phyloP scores from a whole-genome alignment of 2,888 invertebrate species.

The Proisotoma minuta region DNA sequence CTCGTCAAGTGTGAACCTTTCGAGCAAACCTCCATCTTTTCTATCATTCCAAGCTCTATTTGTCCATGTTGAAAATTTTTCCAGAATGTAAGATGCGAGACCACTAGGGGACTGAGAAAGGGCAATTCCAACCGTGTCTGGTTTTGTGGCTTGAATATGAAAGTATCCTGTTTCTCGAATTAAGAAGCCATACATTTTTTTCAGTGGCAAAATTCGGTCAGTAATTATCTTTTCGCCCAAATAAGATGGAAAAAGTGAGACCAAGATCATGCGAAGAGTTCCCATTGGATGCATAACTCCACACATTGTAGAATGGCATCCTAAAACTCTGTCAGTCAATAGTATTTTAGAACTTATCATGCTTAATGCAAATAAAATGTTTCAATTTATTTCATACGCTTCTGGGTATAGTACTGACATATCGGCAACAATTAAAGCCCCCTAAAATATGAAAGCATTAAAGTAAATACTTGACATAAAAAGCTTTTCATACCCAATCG shows the following conservation, averaged over 20 bases:
- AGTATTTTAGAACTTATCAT: background rate
- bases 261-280: constrained; percentile 43
- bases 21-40: constrained; percentile 52
- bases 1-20: constrained; percentile 54
- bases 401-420: constrained; percentile 51
- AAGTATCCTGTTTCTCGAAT: constrained; percentile 56
- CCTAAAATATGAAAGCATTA: background rate
- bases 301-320: constrained; percentile 65
- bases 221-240: constrained; percentile 47
- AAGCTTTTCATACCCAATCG: constrained; percentile 62
- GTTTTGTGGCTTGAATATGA: constrained; percentile 81
- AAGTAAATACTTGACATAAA: constrained; percentile 58
- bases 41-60: constrained; percentile 46
- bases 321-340: constrained; percentile 52
- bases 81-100: constrained; percentile 81
- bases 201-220: constrained; percentile 48
- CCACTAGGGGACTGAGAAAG: constrained; percentile 75
- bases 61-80: constrained; percentile 75
- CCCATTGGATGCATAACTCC: constrained; percentile 48
- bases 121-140: constrained; percentile 74
- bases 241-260: constrained; percentile 43
- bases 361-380: background rate
- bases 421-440: constrained; percentile 49
- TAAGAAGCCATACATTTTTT: constrained; percentile 45
- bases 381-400: constrained; percentile 15